phyloP scores from a whole-genome alignment of 2,113 vertebrate species.

The Lonchura striata region DNA sequence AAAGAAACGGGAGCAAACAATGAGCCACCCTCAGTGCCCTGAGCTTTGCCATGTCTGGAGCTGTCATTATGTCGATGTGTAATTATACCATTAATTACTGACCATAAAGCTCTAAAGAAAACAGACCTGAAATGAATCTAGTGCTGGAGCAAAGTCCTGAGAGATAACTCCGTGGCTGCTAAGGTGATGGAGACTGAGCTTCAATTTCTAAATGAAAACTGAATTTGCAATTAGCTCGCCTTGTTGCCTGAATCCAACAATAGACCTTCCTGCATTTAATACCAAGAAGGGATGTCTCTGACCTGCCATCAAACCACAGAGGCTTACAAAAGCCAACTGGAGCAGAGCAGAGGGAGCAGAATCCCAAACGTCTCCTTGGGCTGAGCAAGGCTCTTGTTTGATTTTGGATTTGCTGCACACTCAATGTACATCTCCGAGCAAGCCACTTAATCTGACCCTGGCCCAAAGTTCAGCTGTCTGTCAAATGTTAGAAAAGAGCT shows the following conservation, averaged over 20 bases:
- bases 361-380: slow-evolving; percentile 54
- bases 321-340: slow-evolving; percentile 35
- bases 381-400: slow-evolving; percentile 56
- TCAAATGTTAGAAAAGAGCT: slow-evolving; percentile 64
- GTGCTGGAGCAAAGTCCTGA: background rate
- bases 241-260: background rate
- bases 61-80: background rate
- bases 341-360: slow-evolving; percentile 47
- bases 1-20: background rate
- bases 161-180: slow-evolving; percentile 49
- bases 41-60: slow-evolving; percentile 4
- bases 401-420: slow-evolving; percentile 52
- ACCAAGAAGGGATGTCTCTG: slow-evolving; percentile 41
- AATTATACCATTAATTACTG: slow-evolving; percentile 63
- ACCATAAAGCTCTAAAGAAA: slow-evolving; percentile 62
- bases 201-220: background rate
- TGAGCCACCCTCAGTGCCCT: background rate
- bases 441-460: slow-evolving; percentile 67
- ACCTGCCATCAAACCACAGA: background rate
- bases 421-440: slow-evolving; percentile 59
- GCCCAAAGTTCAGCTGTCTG: slow-evolving; percentile 68
- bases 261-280: slow-evolving; percentile 38
- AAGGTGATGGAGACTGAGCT: background rate
- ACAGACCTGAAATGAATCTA: slow-evolving; percentile 40
- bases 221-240: slow-evolving; percentile 49